Evolutionary conservation across 2,888 invertebrate genomes (phyloP), one percentile per base, ranked within the genome.

Genomic region (Mesorhabditis sp.): DNA sequence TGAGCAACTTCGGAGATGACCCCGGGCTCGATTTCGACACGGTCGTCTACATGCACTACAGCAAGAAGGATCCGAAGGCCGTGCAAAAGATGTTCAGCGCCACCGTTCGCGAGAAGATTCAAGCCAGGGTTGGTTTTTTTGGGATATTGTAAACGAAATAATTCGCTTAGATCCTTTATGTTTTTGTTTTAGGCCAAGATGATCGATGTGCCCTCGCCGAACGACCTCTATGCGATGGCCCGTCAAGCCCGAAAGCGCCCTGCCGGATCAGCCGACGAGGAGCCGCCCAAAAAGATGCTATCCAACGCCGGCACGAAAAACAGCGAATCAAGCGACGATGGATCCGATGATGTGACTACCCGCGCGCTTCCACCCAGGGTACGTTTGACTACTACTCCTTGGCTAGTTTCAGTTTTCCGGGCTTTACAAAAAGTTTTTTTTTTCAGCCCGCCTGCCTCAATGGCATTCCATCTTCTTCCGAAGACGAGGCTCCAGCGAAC

Each of bases 31-130:
- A 50, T 50, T 50, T 50, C 58, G 72, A 73, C 43, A 74, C 74
- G 28, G 66, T 77, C 45, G 62, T 76, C 41, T 77, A 74, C 65
- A 71, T 67, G 43, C 75, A 77, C 68, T 44, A 73, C 63, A 70
- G 73, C 5, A 70, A 71, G 50, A 71, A 70, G 44, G 67, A 74
- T 61, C 75, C 75, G 6, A 68, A 74, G 44, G 6, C 71, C 13
- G 68, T 77, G 7, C 4, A 64, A 0, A 71, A 73, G 43, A 70
- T 76, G 67, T 77, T 76, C 72, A 74, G 70, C 58, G 71, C 70
- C n/a, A 70, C 67, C 5, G 69, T 71, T 10, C 70, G 72, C 43
- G 71, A 70, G 42, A 73, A 72, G 50, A 67, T 77, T 44, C 72
- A 76, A 43, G 70, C 67, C 15, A 74, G 72, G 45, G 77, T 77